Percentiles rank a stretch among this genome's conserved stretches.
Evolutionary conservation across 2,113 vertebrate genomes (phyloP).

Genomic region (Cynoglossus semilaevis): DNA sequence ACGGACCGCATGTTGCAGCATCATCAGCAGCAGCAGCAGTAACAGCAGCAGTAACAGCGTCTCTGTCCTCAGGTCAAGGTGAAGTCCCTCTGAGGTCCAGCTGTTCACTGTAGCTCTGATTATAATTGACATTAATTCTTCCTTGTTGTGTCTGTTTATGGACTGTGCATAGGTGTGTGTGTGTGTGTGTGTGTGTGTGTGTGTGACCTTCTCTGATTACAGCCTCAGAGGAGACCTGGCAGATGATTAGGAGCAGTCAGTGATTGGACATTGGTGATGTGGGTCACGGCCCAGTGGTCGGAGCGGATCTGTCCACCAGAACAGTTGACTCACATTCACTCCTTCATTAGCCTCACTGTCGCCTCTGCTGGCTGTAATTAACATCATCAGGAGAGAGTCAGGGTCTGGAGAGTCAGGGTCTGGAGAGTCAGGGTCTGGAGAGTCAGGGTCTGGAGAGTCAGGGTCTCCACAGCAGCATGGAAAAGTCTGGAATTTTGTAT

Average conservation of each 20-base stretch:
- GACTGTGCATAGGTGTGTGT: too few relatives aligned
- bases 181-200: neutral
- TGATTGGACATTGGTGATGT: constrained; percentile 67
- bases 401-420: constrained; percentile 27
- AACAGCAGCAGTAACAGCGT: neutral
- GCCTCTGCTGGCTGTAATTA: constrained; percentile 72
- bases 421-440: too few relatives aligned
- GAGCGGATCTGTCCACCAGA: constrained; percentile 62
- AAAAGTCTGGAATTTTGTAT: too few relatives aligned
- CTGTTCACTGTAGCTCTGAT: constrained; percentile 57
- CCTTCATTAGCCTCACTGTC: constrained; percentile 74
- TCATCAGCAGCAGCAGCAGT: too few relatives aligned
- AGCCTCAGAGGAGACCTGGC: constrained; percentile 46
- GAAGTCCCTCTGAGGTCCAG: constrained; percentile 21
- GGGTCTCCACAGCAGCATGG: too few relatives aligned
- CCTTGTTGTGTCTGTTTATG: constrained; percentile 29
- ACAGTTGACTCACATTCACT: constrained; percentile 64
- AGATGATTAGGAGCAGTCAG: constrained; percentile 48
- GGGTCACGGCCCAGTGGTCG: constrained; percentile 63
- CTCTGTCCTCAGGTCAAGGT: neutral
- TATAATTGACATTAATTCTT: constrained; percentile 48
- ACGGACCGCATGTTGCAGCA: too few relatives aligned
- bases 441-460: too few relatives aligned
- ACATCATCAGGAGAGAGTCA: constrained; percentile 69
- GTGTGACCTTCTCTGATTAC: constrained; percentile 56